Conservation (phyloP, 1,140 invertebrate genomes). For the Drosophila kanapiae region DNA sequence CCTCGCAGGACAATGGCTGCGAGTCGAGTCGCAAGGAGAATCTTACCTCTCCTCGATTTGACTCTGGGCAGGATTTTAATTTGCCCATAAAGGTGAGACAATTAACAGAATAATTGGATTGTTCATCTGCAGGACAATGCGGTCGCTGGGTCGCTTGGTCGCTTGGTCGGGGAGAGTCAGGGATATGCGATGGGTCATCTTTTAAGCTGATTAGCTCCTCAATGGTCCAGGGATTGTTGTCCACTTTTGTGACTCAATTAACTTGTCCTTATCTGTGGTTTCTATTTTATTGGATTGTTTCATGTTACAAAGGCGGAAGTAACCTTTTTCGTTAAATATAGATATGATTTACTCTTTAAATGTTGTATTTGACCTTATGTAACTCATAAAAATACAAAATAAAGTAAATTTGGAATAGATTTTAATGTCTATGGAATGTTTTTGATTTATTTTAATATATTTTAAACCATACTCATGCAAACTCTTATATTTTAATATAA, state of each 20-base stretch:
- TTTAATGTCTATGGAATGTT: neutral
- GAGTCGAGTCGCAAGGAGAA: constrained; percentile 3
- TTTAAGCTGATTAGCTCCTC: constrained; percentile 49
- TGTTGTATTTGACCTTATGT: neutral
- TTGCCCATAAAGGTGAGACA: constrained; percentile 83
- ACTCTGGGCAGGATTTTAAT: constrained; percentile 79
- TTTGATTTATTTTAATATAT: neutral
- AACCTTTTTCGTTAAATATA: neutral
- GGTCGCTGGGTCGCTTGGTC: constrained; percentile 13
- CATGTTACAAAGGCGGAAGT: neutral
- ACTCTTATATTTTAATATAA: neutral
- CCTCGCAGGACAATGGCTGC: constrained; percentile 55
- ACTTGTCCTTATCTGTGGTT: constrained; percentile 11
- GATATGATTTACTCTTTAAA: neutral
- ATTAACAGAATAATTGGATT: constrained; percentile 84
- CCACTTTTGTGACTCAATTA: constrained; percentile 24
- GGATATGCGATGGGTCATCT: constrained; percentile 41
- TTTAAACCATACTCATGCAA: neutral
- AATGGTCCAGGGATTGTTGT: constrained; percentile 4
- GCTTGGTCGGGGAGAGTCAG: neutral
- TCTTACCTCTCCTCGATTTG: constrained; percentile 55
- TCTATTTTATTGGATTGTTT: constrained; percentile 10
- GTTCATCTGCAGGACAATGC: constrained; percentile 65
- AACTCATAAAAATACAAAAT: neutral
- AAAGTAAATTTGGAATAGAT: no score